Evolutionary conservation across 2,797 vertebrate genomes (phyloP), one percentile per base, ranked within the genome.

Genomic region (Chelmon rostratus): DNA sequence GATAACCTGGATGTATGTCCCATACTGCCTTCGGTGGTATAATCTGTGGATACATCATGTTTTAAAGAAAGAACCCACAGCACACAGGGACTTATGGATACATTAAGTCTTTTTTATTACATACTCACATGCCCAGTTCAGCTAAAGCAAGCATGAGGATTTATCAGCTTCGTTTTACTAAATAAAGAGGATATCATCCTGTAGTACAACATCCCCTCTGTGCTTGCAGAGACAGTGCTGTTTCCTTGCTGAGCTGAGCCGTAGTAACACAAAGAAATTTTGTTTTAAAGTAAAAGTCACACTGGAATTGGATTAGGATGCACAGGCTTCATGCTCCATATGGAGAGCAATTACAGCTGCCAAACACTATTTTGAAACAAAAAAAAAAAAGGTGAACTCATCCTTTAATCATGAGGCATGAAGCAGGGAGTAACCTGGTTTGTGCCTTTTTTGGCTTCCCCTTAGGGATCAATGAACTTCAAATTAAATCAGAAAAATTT

Each of bases 1-100:
- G 65, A 70, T 64, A 67, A 65, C 58, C 46, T 66, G 33, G 6
- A 38, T 21, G 46, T 42, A 28, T 59, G 54, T 35, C 28, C 15
- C 57, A 40, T 44, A 16, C 50, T 52, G 54, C 49, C 38, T 35
- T 57, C n/a, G 31, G 52, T 56, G 23, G 57, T 38, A 15, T 52
- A 25, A 35, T 58, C 19, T 44, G 5, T 19, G 38, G 44, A 47
- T 25, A 40, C 47, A 19, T 9, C 9, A 63, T 50, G 16, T 42
- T 54, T 44, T 15, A 49, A 49, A 65, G 50, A 53, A 37, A 25
- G 65, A 10, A 70, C 65, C 50, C 38, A 11, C 21, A 42, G 21
- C 25, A 35, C 23, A 49, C 25, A 11, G 31, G 3, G 31, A 13
- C 23, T 38, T 25, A 8, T 25, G 25, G 25, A 35, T 13, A 47